These are phyloP conservation scores for Halcyon leucocephala DNA, from an alignment of 2,797 vertebrate genomes.

Conservation along the genomic window DNA sequence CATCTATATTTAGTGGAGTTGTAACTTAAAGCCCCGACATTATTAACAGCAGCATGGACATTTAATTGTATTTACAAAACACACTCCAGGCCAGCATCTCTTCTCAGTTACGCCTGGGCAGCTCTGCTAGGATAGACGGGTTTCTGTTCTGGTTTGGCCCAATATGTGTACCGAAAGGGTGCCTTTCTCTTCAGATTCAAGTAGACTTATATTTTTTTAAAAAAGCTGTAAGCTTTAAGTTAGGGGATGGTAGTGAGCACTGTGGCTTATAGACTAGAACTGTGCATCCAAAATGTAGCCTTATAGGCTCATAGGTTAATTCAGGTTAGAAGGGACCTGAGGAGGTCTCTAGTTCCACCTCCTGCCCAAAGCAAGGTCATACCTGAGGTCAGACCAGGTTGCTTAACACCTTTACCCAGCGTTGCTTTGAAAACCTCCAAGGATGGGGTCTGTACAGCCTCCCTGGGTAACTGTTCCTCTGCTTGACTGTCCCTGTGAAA, in stretches of 20 bases:
- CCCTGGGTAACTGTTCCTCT: background rate
- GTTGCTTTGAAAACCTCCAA: background rate
- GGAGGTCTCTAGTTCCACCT: background rate
- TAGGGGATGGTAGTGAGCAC: background rate
- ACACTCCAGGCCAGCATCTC: background rate
- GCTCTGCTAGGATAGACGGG: background rate
- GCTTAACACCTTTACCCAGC: background rate
- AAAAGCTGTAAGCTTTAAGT: background rate
- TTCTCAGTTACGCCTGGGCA: background rate
- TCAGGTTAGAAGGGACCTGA: background rate
- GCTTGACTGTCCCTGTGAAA: background rate
- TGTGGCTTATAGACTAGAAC: background rate
- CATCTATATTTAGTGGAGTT: slow-evolving; percentile 1
- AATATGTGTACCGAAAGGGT: background rate
- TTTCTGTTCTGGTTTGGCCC: background rate
- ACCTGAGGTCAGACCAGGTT: background rate
- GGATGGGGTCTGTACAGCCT: background rate
- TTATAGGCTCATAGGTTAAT: background rate
- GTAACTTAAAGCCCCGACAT: background rate
- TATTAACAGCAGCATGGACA: background rate
- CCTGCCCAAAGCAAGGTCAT: background rate
- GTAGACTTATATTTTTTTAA: background rate
- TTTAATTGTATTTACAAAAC: background rate
- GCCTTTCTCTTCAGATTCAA: background rate
- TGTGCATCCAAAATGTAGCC: background rate